phyloP scores from a whole-genome alignment of 2,888 invertebrate genomes.

The Oscheius sp. region DNA sequence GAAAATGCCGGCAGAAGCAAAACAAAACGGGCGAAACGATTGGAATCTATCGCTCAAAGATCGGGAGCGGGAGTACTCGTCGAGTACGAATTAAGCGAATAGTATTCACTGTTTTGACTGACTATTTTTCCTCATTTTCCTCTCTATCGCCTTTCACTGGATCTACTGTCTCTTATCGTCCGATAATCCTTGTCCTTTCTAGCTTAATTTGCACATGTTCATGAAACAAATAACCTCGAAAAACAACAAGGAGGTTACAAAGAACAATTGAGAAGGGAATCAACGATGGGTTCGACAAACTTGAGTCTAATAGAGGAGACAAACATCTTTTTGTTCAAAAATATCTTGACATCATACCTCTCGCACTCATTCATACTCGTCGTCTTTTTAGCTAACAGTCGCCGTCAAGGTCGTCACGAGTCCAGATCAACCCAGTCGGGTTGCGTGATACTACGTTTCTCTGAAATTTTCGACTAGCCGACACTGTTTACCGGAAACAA shows the following conservation, averaged over 20 bases:
- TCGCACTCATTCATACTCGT: too few relatives aligned
- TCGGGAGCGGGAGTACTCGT: constrained; percentile 3
- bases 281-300: not conserved
- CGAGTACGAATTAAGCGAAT: not conserved
- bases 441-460: not conserved
- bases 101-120: not conserved
- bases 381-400: too few relatives aligned
- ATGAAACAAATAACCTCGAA: not conserved
- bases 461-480: too few relatives aligned
- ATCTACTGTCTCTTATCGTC: constrained; percentile 13
- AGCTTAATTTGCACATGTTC: not conserved
- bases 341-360: too few relatives aligned
- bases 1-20: constrained; percentile 10
- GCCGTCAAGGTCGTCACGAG: not conserved
- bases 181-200: not conserved
- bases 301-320: too few relatives aligned
- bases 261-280: not conserved
- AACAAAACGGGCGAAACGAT: constrained; percentile 21
- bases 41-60: constrained; percentile 20
- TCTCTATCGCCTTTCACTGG: too few relatives aligned
- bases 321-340: too few relatives aligned
- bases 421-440: not conserved
- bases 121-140: not conserved
- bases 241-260: not conserved
- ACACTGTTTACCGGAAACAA: not conserved